These are phyloP conservation scores for Ceramica pisi DNA, from an alignment of 2,888 invertebrate species.

Conservation along the genomic window DNA sequence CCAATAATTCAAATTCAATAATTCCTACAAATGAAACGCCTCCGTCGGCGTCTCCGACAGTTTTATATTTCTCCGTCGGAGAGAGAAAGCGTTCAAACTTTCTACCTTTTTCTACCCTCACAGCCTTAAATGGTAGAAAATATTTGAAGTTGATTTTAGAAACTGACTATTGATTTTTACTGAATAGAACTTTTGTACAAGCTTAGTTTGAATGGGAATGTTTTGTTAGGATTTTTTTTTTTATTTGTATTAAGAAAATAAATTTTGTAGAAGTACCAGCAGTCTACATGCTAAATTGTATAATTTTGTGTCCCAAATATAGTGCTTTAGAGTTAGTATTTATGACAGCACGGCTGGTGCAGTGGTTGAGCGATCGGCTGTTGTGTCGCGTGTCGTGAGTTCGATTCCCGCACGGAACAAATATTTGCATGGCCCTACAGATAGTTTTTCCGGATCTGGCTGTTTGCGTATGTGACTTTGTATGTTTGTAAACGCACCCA, in stretches of 20 bases:
- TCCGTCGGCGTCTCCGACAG: conserved; percentile 62
- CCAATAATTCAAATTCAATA: conserved; percentile 89
- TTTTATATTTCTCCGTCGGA: conserved; percentile 75
- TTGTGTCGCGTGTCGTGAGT: no score
- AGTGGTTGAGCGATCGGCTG: no score
- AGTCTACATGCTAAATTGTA: not conserved
- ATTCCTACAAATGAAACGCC: conserved; percentile 85
- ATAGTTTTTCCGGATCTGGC: no score
- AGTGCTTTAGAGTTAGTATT: no score
- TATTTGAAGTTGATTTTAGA: conserved; percentile 58
- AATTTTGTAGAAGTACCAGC: not conserved
- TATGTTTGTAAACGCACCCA: no score
- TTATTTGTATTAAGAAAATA: not conserved
- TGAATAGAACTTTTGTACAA: conserved; percentile 2
- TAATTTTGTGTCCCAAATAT: no score
- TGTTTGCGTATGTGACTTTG: no score
- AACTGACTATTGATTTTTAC: conserved; percentile 29
- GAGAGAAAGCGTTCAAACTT: conserved; percentile 53
- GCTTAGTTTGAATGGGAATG: not conserved
- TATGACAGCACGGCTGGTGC: no score
- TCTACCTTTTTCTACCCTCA: conserved; percentile 46
- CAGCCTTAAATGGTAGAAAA: conserved; percentile 60
- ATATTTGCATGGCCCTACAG: no score
- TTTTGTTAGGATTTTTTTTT: not conserved
- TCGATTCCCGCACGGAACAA: no score